Percentiles rank a stretch among this genome's conserved stretches.
phyloP scores from a whole-genome alignment of 1,140 invertebrate species.

The Drosophila insularis region DNA sequence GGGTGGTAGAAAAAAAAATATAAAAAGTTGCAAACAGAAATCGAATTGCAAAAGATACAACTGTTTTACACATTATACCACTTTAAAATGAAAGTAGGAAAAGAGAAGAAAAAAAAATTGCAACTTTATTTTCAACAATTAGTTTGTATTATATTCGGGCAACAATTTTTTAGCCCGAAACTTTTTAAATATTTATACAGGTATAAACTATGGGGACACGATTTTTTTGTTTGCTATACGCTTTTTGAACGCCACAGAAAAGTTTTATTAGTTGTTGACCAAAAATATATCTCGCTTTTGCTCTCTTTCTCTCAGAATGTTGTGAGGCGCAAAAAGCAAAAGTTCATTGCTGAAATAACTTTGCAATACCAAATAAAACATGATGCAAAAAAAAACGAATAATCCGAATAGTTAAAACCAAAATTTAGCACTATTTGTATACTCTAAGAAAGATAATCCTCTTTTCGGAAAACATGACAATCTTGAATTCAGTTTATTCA shows the following conservation, averaged over 20 bases:
- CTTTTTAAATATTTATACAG: constrained; percentile 73
- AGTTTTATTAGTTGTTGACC: constrained; percentile 76
- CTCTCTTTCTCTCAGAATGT: not conserved
- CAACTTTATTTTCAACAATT: constrained; percentile 70
- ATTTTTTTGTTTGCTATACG: constrained; percentile 21
- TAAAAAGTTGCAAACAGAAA: constrained; percentile 53
- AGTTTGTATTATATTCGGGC: constrained; percentile 66
- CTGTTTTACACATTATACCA: constrained; percentile 44
- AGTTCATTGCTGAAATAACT: constrained; percentile 23
- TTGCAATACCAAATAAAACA: constrained; percentile 8
- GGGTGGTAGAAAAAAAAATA: constrained; percentile 24
- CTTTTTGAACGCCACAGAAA: constrained; percentile 53
- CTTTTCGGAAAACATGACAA: too few species aligned
- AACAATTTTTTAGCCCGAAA: constrained; percentile 30
- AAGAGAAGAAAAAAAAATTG: not conserved
- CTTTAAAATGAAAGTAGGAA: constrained; percentile 10
- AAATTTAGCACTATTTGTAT: not conserved
- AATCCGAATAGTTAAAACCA: not conserved
- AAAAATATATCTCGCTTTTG: constrained; percentile 37
- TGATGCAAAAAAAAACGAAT: not conserved
- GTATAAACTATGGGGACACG: constrained; percentile 37
- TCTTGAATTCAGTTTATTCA: too few species aligned
- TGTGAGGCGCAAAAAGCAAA: constrained; percentile 15
- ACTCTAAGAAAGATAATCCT: not conserved
- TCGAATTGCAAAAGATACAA: constrained; percentile 31